Base-by-base conservation (phyloP, 2,797 vertebrate species). In the Syngnathus rostellatus region DNA sequence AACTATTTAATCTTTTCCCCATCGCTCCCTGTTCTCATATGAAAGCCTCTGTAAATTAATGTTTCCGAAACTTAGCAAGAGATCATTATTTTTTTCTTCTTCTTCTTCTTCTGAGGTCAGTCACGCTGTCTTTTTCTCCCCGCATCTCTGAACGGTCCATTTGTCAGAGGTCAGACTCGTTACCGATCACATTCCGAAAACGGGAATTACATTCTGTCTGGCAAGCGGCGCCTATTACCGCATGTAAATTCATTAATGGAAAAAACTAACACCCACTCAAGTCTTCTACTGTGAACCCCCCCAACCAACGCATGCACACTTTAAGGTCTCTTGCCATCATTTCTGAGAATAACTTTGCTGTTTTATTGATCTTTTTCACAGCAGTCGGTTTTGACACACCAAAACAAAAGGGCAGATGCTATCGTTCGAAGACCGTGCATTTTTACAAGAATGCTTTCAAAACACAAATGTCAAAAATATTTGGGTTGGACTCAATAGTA, bases 241-340 rank as follows among this genome's bases (percentile, higher is more conserved):
- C 86, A 88, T 88, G 88, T 81, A 89, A 89, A 89, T 89, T 77
- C 75, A 79, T 81, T 87, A 85, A 88, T 86, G 81, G 81, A 84
- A 82, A 78, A 53, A 78, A 53, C 37, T 51, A 72, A 77, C 79
- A 76, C 81, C 76, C 77, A 71, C 81, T 76, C 83, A 77, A 77
- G 82, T 68, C 73, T 77, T 21, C 76, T 74, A 73, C 78, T 80
- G 68, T 82, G 77, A 87, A 83, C 83, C 79, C 64, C 69, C 69
- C 75, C 31, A 65, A 77, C 78, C 54, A 38, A 51, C 57, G 38
- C 64, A 10, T 65, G 16, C 37, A 54, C 66, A 64, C 11, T 38
- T 37, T 14, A 8, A 39, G 57, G 25, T 55, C 21, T 23, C 8
- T 41, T 61, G 59, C 19, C 38, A 60, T 40, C 0, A 58, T 37